phyloP scores from a whole-genome alignment of 92 coral and sea anemone genomes.

The Zoanthus sociatus region DNA sequence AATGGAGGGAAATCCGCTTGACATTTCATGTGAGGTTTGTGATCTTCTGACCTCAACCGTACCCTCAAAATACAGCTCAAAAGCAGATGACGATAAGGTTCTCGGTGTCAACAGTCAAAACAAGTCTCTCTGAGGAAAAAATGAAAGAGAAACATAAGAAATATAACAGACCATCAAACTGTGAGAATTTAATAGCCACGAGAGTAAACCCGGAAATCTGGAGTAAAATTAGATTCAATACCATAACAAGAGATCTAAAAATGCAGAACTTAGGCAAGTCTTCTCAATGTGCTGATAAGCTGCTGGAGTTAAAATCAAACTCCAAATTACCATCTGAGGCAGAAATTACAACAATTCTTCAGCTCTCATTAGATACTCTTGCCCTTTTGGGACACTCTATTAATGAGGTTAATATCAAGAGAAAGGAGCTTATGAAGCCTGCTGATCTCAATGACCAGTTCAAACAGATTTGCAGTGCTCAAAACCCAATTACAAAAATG shows the following conservation, averaged over 20 bases:
- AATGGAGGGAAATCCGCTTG: background rate
- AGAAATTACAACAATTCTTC: constrained; percentile 49
- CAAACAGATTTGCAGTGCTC: constrained; percentile 58
- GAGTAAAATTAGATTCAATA: constrained; percentile 45
- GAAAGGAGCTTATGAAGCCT: constrained; percentile 60
- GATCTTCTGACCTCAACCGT: background rate
- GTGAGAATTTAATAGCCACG: too few relatives aligned
- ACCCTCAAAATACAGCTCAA: background rate
- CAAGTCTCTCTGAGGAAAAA: too few relatives aligned
- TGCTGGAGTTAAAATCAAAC: constrained; percentile 52
- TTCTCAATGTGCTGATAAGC: constrained; percentile 47
- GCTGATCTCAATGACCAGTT: constrained; percentile 63
- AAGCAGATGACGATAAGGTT: background rate
- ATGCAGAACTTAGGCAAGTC: constrained; percentile 11
- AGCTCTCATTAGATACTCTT: constrained; percentile 41
- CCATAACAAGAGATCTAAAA: constrained; percentile 46
- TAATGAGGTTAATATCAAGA: constrained; percentile 46
- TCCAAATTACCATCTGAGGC: constrained; percentile 33
- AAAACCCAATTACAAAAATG: constrained; percentile 50
- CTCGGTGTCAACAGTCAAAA: too few relatives aligned
- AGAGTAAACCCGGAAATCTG: constrained; percentile 24
- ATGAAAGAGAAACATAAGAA: too few relatives aligned
- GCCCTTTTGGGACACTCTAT: constrained; percentile 58
- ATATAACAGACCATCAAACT: too few relatives aligned
- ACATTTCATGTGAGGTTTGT: background rate